Evolutionary conservation across 2,113 vertebrate genomes (phyloP).

Genomic region (Haplochromis burtoni): DNA sequence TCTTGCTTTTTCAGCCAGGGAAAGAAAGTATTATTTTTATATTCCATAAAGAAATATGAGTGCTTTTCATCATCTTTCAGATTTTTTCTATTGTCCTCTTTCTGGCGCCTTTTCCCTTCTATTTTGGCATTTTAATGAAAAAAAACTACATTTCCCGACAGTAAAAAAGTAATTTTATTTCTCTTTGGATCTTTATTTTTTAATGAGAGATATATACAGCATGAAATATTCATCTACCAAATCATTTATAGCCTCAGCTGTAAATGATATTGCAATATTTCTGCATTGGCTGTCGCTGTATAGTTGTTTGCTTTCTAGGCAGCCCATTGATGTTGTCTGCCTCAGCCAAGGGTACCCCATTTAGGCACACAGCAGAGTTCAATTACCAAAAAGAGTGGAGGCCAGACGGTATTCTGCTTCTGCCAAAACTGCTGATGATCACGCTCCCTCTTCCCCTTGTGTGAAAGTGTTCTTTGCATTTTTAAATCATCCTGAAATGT

Average conservation of each 20-base stretch:
- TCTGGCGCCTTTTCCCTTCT: neutral
- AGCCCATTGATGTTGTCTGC: constrained; percentile 13
- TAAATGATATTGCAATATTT: neutral
- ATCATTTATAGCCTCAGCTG: neutral
- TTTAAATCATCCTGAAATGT: constrained; percentile 39
- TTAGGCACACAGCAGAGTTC: constrained; percentile 35
- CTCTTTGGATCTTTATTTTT: neutral
- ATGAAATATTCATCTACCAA: neutral
- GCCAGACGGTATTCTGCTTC: constrained; percentile 19
- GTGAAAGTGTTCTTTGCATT: constrained; percentile 31
- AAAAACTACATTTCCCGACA: neutral
- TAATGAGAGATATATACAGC: neutral
- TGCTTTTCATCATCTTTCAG: neutral
- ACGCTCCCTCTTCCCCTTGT: neutral
- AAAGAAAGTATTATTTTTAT: neutral
- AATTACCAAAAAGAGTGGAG: constrained; percentile 38
- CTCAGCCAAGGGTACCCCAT: constrained; percentile 5
- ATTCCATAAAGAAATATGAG: neutral
- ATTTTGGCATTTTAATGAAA: neutral
- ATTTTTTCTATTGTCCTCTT: neutral
- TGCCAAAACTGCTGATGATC: constrained; percentile 36
- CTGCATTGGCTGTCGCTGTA: neutral
- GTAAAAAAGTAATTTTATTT: neutral
- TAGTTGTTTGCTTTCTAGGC: constrained; percentile 2
- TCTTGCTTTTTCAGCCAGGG: neutral